A percentile compares a stretch with the other conserved stretches of the same genome.
phyloP scores from a whole-genome alignment of 2,888 invertebrate species.

The Acanthosepion esculentum region DNA sequence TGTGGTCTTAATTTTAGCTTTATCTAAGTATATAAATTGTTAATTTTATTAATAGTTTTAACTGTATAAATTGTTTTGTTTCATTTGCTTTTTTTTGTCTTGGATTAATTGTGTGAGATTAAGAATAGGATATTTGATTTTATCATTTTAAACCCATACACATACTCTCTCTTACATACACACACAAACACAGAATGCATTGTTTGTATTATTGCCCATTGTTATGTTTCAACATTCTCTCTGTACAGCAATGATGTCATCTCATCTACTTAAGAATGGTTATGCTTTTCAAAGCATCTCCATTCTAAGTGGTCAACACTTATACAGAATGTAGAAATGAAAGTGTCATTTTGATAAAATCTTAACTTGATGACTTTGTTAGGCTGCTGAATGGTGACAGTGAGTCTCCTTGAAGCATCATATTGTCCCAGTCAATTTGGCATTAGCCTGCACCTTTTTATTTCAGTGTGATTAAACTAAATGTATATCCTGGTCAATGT shows the following conservation, averaged over 20 bases:
- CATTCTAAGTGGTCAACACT: conserved; percentile 33
- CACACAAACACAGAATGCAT: not conserved
- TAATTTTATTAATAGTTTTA: too few species aligned
- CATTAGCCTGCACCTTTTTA: conserved; percentile 43
- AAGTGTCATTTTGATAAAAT: conserved; percentile 6
- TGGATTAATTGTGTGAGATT: not conserved
- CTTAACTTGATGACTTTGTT: conserved; percentile 20
- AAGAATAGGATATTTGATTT: not conserved
- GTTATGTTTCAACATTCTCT: conserved; percentile 33
- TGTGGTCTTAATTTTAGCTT: not conserved
- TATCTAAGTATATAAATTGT: not conserved
- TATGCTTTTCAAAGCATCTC: not conserved
- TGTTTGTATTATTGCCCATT: not conserved
- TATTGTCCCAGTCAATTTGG: conserved; percentile 33
- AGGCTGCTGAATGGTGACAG: conserved; percentile 11
- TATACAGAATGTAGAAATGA: conserved; percentile 21
- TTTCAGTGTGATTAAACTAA: conserved; percentile 43
- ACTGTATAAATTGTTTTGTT: not conserved
- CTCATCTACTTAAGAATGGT: not conserved
- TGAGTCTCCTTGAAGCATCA: not conserved
- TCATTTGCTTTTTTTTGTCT: not conserved
- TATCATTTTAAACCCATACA: not conserved
- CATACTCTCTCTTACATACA: not conserved
- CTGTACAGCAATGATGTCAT: conserved; percentile 22
- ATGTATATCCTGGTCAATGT: conserved; percentile 43